Evolutionary conservation across 2,113 vertebrate genomes (phyloP), one percentile per base, ranked within the genome.

Genomic region (Onychostoma macrolepis): DNA sequence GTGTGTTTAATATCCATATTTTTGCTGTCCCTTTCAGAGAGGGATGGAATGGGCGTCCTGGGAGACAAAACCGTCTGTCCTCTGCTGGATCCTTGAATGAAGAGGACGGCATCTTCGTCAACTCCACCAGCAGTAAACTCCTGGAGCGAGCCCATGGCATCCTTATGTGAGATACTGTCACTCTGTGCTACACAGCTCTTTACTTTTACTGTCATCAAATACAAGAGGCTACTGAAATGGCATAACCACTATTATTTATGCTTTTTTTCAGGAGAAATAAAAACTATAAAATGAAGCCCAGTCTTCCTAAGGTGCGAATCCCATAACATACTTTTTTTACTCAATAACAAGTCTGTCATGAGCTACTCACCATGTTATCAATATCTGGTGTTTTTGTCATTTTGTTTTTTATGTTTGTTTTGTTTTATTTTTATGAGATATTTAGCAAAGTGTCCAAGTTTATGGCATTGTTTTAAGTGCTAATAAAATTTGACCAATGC

Each of bases 101-200:
- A 56, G 98, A 98, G 71, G 97, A 98, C 0, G 97, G 97, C 11
- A 96, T 99, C 91, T 99, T 99, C 3, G 88, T 97, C 89, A 98
- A 96, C 89, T 87, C 96, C 0, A 95, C 96, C 88, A 98, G 95
- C 95, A 99, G 96, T 95, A 99, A 97, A 89, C 96, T 99, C 45
- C 95, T 99, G 88, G 99, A 99, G 91, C 95, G 98, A 88, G 99
- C 98, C 12, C 98, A 98, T 19, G 97, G 98, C 92, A 99, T 99
- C 94, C 97, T 99, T 90, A 99, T 98, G 99, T 99, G 89, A 98
- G 97, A 96, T 33, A 9, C 30, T 8, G 86, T 33, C 38, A 19
- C 21, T 43, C 41, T 30, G 6, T 71, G 21, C 17, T 24, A 38
- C 1, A 53, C n/a, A 78, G 6, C 4, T 15, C 45, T 78, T 63